Conservation (phyloP, 2,113 vertebrate species). For the Gnathochromis pfefferi region DNA sequence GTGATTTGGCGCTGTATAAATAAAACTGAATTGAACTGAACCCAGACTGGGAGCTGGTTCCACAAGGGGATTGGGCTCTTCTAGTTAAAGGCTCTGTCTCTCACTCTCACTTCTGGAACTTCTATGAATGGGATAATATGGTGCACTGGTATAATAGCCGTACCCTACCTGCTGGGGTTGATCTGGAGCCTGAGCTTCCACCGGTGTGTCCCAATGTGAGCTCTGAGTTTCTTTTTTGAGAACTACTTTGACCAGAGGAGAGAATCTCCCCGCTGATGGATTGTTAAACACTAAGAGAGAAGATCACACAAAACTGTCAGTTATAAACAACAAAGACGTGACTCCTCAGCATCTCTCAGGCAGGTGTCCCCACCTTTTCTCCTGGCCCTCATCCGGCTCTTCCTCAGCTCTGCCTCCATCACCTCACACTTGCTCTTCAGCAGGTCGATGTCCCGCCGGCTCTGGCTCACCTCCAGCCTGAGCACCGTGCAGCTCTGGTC, state of each 20-base stretch:
- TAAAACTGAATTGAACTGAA: neutral
- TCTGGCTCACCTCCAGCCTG: slow-evolving; percentile 59
- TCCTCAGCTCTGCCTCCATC: slow-evolving; percentile 64
- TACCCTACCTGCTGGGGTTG: neutral
- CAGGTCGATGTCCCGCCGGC: slow-evolving; percentile 61
- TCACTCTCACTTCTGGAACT: neutral
- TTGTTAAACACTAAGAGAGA: neutral
- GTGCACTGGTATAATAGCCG: accelerated
- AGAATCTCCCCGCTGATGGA: neutral
- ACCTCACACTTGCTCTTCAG: slow-evolving; percentile 54
- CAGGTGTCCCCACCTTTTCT: slow-evolving; percentile 37
- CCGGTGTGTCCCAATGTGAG: neutral
- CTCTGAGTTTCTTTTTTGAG: neutral
- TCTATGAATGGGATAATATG: neutral
- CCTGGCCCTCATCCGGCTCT: slow-evolving; percentile 31
- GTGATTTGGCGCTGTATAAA: neutral
- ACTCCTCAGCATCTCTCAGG: neutral
- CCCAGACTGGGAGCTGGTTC: neutral
- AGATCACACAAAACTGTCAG: neutral
- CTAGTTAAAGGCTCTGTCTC: neutral
- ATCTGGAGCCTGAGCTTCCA: neutral
- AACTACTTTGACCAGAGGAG: neutral
- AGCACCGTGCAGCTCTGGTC: slow-evolving; percentile 62
- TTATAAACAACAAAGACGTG: neutral
- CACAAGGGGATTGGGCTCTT: neutral